phyloP scores from a whole-genome alignment of 2,888 invertebrate species.

The Apamea sordens region DNA sequence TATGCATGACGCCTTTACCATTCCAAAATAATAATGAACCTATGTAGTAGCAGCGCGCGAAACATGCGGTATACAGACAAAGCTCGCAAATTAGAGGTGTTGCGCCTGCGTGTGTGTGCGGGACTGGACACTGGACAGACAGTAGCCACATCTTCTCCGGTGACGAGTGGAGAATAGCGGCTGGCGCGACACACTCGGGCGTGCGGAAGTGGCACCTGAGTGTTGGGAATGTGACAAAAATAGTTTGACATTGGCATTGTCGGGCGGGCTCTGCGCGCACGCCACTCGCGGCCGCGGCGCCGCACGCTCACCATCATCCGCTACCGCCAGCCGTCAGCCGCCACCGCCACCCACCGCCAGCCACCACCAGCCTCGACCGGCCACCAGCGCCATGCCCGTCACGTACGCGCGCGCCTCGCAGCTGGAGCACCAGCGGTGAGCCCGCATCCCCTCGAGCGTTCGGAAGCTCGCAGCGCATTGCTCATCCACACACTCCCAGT shows the following conservation, averaged over 20 bases:
- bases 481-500: background rate
- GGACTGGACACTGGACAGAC: background rate
- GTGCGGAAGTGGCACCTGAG: slow-evolving; percentile 69
- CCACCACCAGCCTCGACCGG: background rate
- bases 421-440: slow-evolving; percentile 77
- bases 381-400: slow-evolving; percentile 74
- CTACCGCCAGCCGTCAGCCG: background rate
- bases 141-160: background rate
- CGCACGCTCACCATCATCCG: slow-evolving; percentile 28
- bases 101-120: background rate
- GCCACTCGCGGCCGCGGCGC: slow-evolving; percentile 41
- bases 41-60: background rate
- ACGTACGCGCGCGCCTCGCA: slow-evolving; percentile 77
- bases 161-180: background rate
- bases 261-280: slow-evolving; percentile 6
- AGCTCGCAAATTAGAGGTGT: background rate
- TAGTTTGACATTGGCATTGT: slow-evolving; percentile 68
- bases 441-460: slow-evolving; percentile 39
- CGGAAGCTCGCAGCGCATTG: background rate
- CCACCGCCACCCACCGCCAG: background rate
- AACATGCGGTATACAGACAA: background rate
- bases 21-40: slow-evolving; percentile 8
- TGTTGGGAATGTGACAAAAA: slow-evolving; percentile 67
- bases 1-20: slow-evolving; percentile 22
- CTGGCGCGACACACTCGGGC: background rate